Evolutionary conservation across 2,888 invertebrate species (phyloP), one percentile per base, ranked within the genome.

Genomic region (Lasioglossum oenotherae): DNA sequence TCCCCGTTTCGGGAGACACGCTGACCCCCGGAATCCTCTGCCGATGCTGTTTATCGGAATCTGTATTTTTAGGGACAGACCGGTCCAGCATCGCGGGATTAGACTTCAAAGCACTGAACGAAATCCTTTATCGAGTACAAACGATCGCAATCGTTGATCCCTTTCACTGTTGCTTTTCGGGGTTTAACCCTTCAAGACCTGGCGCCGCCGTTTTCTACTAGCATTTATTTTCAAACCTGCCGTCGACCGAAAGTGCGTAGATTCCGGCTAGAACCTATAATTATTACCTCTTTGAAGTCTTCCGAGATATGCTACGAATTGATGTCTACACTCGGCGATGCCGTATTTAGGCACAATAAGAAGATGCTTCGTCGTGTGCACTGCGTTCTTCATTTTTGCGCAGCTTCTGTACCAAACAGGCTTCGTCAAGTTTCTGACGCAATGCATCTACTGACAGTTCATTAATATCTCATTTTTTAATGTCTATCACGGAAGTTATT

Each of bases 1-100:
- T 64, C 77, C 49, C 53, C 71, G 49, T 74, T 85, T 77, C 27
- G 35, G 72, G 74, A 69, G 77, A 53, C 60, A 60, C 85, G 75
- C 49, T 69, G 5, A 44, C 12, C 1, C 4, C 10, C 31, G 27
- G 27, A 35, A 35, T 23, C 19, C 27, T 35, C 14, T 2, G 0
- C 19, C 19, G 16, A 31, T 53, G 23, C 35, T n/a, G 77, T 53
- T 67, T 16, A 16, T 31, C 53, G 64, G 41, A 38, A 31, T 75
- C 41, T 31, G 44, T 35, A 12, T 69, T 71, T 53, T 71, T 41
- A 41, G 71, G n/a, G 71, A 41, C 71, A 23, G 71, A 71, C 41
- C 71, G 71, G 38, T n/a, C 41, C 10, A 23, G 23, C 76, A 73
- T 82, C 73, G 1, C 38, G 73, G 67, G 73, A 74, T 77, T 67